Evolutionary conservation across 2,113 vertebrate species (phyloP), one percentile per base, ranked within the genome.

Genomic region (Cryptotis parvus): DNA sequence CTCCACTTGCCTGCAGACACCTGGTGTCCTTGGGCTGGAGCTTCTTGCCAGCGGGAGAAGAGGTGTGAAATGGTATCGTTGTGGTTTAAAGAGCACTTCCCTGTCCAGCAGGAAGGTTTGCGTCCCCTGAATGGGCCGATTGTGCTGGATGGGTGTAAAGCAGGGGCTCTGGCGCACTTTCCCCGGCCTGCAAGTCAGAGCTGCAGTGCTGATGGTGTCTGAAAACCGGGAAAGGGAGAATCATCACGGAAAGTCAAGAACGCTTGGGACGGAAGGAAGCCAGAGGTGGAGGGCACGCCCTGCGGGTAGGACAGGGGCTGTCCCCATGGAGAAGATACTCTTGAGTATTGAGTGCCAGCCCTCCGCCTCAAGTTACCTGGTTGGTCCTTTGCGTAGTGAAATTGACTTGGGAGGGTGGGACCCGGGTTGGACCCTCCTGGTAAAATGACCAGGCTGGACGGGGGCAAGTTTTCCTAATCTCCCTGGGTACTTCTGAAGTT

Each of bases 51-150:
- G 15, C 52, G 65, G 65, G 61, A 52, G 45, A n/a, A 58, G 45
- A n/a, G 79, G 52, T 85, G 61, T 88, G 85, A 90, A 76, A 79
- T 91, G 94, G 52, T 82, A 92, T 76, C 78, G 55, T 45, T 72
- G 39, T 87, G 75, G n/a, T 65, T 90, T 90, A 74, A 82, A 95
- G 39, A 33, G 26, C 33, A 55, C 52, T 4, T 55, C 18, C 52
- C 4, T 55, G 52, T 55, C 20, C 52, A 15, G 12, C 18, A 55
- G 52, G 9, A 16, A 55, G 52, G 52, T 16, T 55, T 55, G 52
- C 15, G 52, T 4, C 14, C 16, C 52, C 15, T 55, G 52, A 20
- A 55, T 5, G 52, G 52, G 18, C 55, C 8, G 55, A 24, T 58
- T 58, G 63, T 58, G 55, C 55, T 24, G 55, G 55, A 58, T 58